Conservation (phyloP, 2,797 vertebrate genomes). For the Acanthornis magna region DNA sequence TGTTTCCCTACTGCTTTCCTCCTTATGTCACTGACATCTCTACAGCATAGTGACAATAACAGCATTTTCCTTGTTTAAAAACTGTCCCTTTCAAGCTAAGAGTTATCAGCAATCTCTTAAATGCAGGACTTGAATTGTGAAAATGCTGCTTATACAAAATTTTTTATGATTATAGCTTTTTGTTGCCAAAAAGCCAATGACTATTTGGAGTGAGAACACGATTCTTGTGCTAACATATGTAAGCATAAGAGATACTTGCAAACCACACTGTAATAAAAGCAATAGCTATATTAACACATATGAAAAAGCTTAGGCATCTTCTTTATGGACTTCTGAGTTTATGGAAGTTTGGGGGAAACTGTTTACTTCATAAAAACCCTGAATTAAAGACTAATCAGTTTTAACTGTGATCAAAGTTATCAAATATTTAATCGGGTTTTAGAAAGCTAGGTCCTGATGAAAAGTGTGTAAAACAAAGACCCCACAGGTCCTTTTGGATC, state of each 20-base stretch:
- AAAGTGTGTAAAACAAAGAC: conserved; percentile 5
- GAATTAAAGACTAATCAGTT: background rate
- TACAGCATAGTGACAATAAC: background rate
- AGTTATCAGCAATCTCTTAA: background rate
- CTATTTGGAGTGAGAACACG: background rate
- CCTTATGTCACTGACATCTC: background rate
- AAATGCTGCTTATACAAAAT: background rate
- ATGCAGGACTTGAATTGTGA: background rate
- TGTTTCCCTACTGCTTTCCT: background rate
- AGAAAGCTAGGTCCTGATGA: background rate
- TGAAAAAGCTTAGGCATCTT: background rate
- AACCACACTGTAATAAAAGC: background rate
- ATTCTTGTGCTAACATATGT: background rate
- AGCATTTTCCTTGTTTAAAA: background rate
- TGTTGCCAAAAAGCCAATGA: background rate
- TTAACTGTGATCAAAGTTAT: background rate
- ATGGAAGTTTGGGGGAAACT: background rate
- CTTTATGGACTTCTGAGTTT: background rate
- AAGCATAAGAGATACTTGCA: background rate
- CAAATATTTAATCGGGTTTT: background rate
- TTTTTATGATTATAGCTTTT: conserved; percentile 19
- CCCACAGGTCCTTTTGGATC: background rate
- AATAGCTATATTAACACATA: background rate
- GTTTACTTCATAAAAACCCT: background rate
- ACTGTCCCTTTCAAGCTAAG: background rate